phyloP scores from a whole-genome alignment of 53 echinoderm and acorn worm genomes.

The Mesocentrotus franciscanus region DNA sequence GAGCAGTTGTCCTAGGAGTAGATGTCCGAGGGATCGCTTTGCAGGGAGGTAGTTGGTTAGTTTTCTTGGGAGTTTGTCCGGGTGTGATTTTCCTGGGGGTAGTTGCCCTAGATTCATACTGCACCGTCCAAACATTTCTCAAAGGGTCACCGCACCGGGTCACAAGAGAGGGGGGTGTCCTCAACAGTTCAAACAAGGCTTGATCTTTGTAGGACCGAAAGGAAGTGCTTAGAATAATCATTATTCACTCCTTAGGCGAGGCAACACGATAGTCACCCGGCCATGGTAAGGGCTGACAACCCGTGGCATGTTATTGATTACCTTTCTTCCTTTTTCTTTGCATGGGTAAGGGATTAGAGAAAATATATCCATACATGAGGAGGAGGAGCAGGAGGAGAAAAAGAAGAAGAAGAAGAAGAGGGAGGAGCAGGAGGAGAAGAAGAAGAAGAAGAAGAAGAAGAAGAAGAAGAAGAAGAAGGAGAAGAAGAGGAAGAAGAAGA shows the following conservation, averaged over 20 bases:
- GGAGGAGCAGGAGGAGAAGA: neutral
- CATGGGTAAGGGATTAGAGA: neutral
- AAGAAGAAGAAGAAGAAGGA: neutral
- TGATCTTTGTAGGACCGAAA: constrained; percentile 15
- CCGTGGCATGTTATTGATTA: constrained; percentile 22
- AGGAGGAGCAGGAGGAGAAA: neutral
- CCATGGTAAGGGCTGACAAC: neutral
- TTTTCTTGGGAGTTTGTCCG: too few species aligned
- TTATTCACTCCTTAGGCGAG: constrained; percentile 3
- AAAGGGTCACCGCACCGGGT: neutral
- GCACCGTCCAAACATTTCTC: neutral
- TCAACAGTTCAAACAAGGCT: constrained; percentile 28
- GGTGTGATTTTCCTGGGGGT: too few species aligned
- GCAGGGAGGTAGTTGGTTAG: neutral
- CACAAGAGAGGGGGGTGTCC: neutral
- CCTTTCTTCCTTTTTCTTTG: neutral
- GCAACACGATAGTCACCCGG: constrained; percentile 10
- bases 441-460: neutral
- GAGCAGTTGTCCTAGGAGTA: neutral
- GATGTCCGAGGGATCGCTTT: neutral
- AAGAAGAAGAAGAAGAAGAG: neutral
- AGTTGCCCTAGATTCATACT: neutral
- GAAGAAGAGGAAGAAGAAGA: neutral
- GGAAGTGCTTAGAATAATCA: constrained; percentile 26
- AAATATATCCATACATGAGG: neutral